A percentile compares a stretch with the other conserved stretches of the same genome.
phyloP scores from a whole-genome alignment of 2,888 invertebrate genomes.

The Pherbina coryleti region DNA sequence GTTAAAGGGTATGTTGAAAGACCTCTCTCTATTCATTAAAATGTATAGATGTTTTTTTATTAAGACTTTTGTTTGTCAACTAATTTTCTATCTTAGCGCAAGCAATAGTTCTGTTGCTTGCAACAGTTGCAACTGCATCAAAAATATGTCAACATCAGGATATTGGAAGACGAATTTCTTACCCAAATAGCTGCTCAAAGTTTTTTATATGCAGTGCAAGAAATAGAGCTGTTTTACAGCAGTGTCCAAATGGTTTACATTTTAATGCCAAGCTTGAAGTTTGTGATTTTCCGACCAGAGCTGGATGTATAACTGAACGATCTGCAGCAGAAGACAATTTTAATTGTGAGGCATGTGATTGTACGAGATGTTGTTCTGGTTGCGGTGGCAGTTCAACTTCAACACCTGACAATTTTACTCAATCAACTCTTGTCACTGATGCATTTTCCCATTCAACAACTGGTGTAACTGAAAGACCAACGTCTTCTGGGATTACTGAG shows the following conservation, averaged over 20 bases:
- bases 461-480: no score
- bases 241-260: slow-evolving; percentile 47
- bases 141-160: slow-evolving; percentile 38
- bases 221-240: slow-evolving; percentile 24
- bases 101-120: neutral
- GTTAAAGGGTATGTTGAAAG: slow-evolving; percentile 40
- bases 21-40: neutral
- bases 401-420: no score
- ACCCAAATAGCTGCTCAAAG: slow-evolving; percentile 45
- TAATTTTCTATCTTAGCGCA: neutral
- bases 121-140: slow-evolving; percentile 21
- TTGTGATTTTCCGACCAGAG: slow-evolving; percentile 47
- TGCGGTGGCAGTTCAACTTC: neutral
- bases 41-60: neutral
- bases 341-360: slow-evolving; percentile 46
- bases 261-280: slow-evolving; percentile 47
- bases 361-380: slow-evolving; percentile 40
- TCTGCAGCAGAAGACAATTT: neutral
- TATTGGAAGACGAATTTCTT: slow-evolving; percentile 44
- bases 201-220: slow-evolving; percentile 43
- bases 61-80: neutral
- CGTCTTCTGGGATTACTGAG: no score
- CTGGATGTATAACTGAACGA: slow-evolving; percentile 32
- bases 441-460: neutral
- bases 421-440: neutral